Conservation (phyloP, 2,113 vertebrate species). For the Gambusia holbrooki region DNA sequence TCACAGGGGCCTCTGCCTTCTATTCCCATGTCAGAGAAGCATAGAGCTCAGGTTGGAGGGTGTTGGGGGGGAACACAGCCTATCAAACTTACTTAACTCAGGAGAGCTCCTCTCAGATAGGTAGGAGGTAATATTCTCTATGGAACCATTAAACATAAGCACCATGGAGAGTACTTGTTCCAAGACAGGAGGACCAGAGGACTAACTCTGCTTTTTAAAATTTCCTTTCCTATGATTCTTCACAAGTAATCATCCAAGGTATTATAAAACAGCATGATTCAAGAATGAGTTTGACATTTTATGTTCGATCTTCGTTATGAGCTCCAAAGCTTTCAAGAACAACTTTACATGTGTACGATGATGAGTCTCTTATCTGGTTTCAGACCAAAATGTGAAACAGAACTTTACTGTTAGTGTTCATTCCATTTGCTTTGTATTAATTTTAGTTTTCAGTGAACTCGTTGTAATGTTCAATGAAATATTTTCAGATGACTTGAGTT, state of each 20-base stretch:
- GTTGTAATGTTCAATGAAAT: too few species aligned
- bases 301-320: background rate
- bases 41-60: conserved; percentile 43
- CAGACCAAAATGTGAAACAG: too few species aligned
- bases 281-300: background rate
- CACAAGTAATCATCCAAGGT: conserved; percentile 45
- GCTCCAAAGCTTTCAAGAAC: too few species aligned
- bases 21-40: conserved; percentile 65
- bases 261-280: conserved; percentile 16
- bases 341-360: too few species aligned
- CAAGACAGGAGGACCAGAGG: conserved; percentile 52
- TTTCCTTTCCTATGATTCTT: conserved; percentile 49
- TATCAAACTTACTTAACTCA: conserved; percentile 77
- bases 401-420: too few species aligned
- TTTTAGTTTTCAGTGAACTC: too few species aligned
- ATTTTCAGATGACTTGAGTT: too few species aligned
- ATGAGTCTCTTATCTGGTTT: too few species aligned
- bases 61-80: conserved; percentile 18
- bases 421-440: too few species aligned
- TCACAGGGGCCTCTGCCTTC: conserved; percentile 55
- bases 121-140: conserved; percentile 63
- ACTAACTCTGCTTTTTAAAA: conserved; percentile 50
- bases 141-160: conserved; percentile 68
- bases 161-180: conserved; percentile 57
- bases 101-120: conserved; percentile 60